A percentile compares a stretch with the other conserved stretches of the same genome.
Conservation (phyloP, 2,113 vertebrate species). For the Etheostoma spectabile region DNA sequence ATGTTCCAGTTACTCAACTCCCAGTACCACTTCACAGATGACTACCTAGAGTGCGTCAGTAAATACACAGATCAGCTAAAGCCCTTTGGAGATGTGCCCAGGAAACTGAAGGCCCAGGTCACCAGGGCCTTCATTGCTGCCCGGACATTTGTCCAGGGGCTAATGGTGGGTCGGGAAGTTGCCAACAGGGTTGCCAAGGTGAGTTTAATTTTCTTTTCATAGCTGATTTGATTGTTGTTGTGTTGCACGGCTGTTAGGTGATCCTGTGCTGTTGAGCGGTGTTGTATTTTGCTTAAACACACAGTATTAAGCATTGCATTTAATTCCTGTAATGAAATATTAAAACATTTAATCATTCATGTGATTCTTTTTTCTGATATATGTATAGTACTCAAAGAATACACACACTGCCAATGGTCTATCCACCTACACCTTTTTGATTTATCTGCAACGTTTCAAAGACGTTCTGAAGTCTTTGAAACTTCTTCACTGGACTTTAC, state of each 20-base stretch:
- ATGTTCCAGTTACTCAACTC: slow-evolving; percentile 98
- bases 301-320: neutral
- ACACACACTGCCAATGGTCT: too few species aligned
- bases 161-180: slow-evolving; percentile 96
- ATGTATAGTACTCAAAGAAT: neutral
- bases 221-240: neutral
- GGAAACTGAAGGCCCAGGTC: slow-evolving; percentile 95
- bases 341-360: neutral
- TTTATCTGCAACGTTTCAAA: neutral
- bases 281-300: neutral
- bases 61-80: slow-evolving; percentile 97
- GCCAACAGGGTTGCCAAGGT: slow-evolving; percentile 97
- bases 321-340: neutral
- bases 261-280: neutral
- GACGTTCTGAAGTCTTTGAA: neutral
- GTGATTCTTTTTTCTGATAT: neutral
- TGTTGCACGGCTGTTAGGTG: neutral
- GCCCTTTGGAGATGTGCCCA: slow-evolving; percentile 94
- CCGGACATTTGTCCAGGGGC: slow-evolving; percentile 95
- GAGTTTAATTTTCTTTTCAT: slow-evolving; percentile 64
- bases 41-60: slow-evolving; percentile 96
- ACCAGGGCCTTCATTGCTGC: slow-evolving; percentile 95
- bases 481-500: neutral
- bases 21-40: slow-evolving; percentile 95
- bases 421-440: neutral